phyloP scores from a whole-genome alignment of 2,797 vertebrate species.

The Gila robusta region DNA sequence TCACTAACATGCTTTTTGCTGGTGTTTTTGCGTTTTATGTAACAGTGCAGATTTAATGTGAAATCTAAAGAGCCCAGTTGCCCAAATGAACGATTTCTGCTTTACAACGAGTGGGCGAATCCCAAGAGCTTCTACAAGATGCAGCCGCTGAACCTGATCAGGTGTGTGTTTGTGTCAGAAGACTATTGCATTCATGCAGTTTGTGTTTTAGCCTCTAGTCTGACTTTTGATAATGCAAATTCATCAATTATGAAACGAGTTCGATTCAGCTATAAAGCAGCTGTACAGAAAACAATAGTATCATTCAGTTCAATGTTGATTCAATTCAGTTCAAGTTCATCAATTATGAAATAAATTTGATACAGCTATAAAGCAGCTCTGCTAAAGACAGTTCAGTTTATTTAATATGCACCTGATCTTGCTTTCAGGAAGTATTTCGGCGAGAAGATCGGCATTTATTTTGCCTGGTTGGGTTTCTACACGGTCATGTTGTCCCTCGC shows the following conservation, averaged over 20 bases:
- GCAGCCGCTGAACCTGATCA: slow-evolving; percentile 92
- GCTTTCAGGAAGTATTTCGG: slow-evolving; percentile 91
- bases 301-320: too few species aligned
- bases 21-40: slow-evolving; percentile 5
- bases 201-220: not conserved
- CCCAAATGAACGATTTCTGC: slow-evolving; percentile 86
- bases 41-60: slow-evolving; percentile 92
- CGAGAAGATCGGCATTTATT: slow-evolving; percentile 97
- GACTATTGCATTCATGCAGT: not conserved
- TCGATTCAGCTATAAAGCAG: too few species aligned
- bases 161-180: slow-evolving; percentile 70
- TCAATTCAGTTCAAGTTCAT: not conserved
- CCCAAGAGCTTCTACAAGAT: slow-evolving; percentile 93
- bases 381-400: not conserved
- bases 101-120: slow-evolving; percentile 90
- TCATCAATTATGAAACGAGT: too few species aligned
- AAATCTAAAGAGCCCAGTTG: slow-evolving; percentile 82
- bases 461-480: slow-evolving; percentile 97
- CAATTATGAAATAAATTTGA: not conserved
- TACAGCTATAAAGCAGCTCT: not conserved
- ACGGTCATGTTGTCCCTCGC: slow-evolving; percentile 95
- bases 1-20: not conserved
- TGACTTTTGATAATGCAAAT: not conserved
- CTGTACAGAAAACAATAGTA: too few species aligned
- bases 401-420: not conserved